Base-by-base conservation (phyloP, 2,113 vertebrate species). In the Hystrix brachyura region DNA sequence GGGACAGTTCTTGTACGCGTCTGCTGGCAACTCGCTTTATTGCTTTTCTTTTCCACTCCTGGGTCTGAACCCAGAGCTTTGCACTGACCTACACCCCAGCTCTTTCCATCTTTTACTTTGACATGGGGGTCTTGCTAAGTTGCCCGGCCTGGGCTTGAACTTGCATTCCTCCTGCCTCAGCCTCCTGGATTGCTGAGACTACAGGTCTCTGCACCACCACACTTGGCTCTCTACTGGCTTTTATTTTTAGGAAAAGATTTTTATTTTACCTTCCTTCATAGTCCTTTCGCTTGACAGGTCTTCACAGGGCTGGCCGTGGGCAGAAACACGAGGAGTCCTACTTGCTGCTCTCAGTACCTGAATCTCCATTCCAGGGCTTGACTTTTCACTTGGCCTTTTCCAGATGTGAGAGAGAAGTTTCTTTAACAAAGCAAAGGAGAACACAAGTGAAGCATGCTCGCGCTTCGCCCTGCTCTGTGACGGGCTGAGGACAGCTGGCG, bases 271-370 rank as follows among this genome's bases (percentile, higher is more conserved):
- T 71, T 95, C 64, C 64, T 72, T 91, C 51, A 72, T 11, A 72
- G 21, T 57, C 14, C n/a, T 87, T 95, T 95, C 69, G 21, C 60
- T 62, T 90, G 69, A 71, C 55, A 25, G 79, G 11, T 69, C n/a
- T 89, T 34, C 43, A 12, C 14, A 12, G 12, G 76, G 25, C 15
- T 87, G 11, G 32, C 62, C 53, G 84, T 83, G 43, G 60, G 64
- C 43, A 93, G 53, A 84, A 89, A n/a, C 32, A 90, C n/a, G 88
- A 21, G 43, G 72, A 71, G 53, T 93, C 43, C n/a, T 93, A 29
- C 3, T 90, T 85, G 27, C 21, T 71, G 4, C 69, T 71, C 90
- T 59, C 62, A 32, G 48, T 46, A 57, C 29, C 65, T 65, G 29
- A 67, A 15, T 14, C 69, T 71, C 48, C 62, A 15, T 84, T n/a